Base-by-base conservation (phyloP, 2,888 invertebrate species). In the Sphaeridia pumilis region DNA sequence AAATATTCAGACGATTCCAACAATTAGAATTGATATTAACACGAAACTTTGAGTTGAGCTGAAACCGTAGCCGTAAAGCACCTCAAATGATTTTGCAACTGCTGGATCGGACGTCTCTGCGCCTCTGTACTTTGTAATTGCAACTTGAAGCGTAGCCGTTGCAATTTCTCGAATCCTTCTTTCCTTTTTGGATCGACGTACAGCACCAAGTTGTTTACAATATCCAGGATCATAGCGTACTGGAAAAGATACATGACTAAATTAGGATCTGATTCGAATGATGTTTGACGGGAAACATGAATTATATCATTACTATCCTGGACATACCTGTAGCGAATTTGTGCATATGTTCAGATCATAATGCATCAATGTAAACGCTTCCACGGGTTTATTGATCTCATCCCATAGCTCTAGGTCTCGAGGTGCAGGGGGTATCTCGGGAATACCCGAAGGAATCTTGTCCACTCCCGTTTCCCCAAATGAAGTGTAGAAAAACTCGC, bases 331-430 rank as follows among this genome's bases (percentile, higher is more conserved):
- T 61, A 88, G 69, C 0, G 92, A 90, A 74, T 94, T 95, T 38
- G 94, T 93, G 74, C 89, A 92, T n/a, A 94, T 92, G 69, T 95
- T 93, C 31, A 98, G 77, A 73, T 97, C 97, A 70, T 98, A 90
- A 74, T 98, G 98, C 82, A 95, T 92, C 46, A 98, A 76, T 0
- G 94, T 95, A 70, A 98, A 94, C 2, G 93, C 90, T 75, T 98
- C 95, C 43, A 92, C 90, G 1, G 92, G 89, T 56, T 86, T 85
- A 65, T 87, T 84, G 60, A 82, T 78, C 55, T 83, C 79, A 66
- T 84, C 84, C 83, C 88, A 88, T 1, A 81, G 80, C 35, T 82
- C 81, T 2, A 80, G 75, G 1, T 78, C 76, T 28, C 64, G 56
- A 3, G 84, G 84, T 0, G 82, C 81, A 2, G 82, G 80, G 10